Base-by-base conservation (phyloP, 2,113 vertebrate genomes). In the Elephas maximus region DNA sequence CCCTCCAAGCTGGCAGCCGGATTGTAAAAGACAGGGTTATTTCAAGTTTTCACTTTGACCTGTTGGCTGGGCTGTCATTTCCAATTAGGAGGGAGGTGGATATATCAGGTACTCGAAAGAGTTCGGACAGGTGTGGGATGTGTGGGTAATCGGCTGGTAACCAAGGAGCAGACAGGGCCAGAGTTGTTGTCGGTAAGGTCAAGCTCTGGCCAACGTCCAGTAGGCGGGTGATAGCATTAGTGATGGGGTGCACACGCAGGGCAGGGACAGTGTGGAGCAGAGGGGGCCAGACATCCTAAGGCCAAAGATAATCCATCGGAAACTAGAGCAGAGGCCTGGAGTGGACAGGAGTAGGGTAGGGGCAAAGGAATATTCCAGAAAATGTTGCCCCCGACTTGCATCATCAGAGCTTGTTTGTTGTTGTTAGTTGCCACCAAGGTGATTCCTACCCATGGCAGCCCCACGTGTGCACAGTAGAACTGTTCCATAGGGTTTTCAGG, bases 371-470 rank as follows among this genome's bases (percentile, higher is more conserved):
- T 0, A 0, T 17, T 2, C 60, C 0, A 21, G 17, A 76, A 37
- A 23, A 1, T 1, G 0, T 21, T 4, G 1, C 44, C 0, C 3
- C 41, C 26, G 1, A 4, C 84, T 3, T 1, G 2, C 7, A 23
- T 33, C 1, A 3, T n/a, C 2, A 1, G 30, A 45, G 8, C 63
- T 65, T 28, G 63, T 65, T 65, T 20, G 23, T 65, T 24, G 14
- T 63, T 28, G 26, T 28, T 65, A 18, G 23, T 65, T 28, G 18
- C 63, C 4, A 8, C 63, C 23, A 9, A 65, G 63, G 8, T 9
- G 23, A 18, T 65, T 28, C 24, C 8, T 20, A 65, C 63, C 28
- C 63, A 65, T 65, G 26, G 23, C 8, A 11, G 8, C 26, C 26
- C 24, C 63, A 26, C 26, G 23, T 65, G 24, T 65, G 63, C 24